These are phyloP conservation scores for Trematomus loennbergii DNA, from an alignment of 2,113 vertebrate species.

Conservation along the genomic window DNA sequence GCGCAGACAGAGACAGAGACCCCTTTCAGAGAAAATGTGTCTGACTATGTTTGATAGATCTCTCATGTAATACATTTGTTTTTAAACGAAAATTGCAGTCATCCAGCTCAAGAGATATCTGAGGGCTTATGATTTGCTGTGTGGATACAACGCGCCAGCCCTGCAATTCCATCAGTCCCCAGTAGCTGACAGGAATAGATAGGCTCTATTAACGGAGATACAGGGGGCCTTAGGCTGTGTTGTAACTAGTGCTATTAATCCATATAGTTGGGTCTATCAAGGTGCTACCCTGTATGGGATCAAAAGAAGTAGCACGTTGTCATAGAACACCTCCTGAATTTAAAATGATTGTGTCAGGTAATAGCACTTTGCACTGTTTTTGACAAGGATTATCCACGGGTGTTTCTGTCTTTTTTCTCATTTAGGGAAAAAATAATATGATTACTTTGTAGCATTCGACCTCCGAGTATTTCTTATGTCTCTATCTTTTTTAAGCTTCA, in stretches of 20 bases:
- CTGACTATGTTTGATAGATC: slow-evolving; percentile 61
- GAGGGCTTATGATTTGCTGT: slow-evolving; percentile 72
- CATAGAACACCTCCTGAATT: slow-evolving; percentile 58
- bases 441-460: neutral
- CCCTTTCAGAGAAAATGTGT: slow-evolving; percentile 36
- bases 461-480: too few relatives aligned
- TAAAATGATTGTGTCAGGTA: slow-evolving; percentile 61
- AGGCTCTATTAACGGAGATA: slow-evolving; percentile 84
- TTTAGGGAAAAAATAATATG: neutral
- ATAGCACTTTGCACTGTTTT: slow-evolving; percentile 26
- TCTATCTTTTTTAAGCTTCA: neutral
- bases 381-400: neutral
- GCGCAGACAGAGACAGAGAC: neutral
- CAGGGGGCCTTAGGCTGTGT: slow-evolving; percentile 78
- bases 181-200: slow-evolving; percentile 87
- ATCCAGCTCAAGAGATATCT: slow-evolving; percentile 71
- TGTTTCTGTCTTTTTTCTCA: slow-evolving; percentile 15
- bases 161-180: slow-evolving; percentile 83
- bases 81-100: slow-evolving; percentile 76
- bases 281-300: slow-evolving; percentile 65
- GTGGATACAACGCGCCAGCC: slow-evolving; percentile 77
- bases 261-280: slow-evolving; percentile 83
- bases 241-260: slow-evolving; percentile 87
- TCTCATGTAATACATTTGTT: slow-evolving; percentile 63
- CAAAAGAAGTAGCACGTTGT: slow-evolving; percentile 68